A percentile compares a stretch with the other conserved stretches of the same genome.
phyloP scores from a whole-genome alignment of 2,797 vertebrate genomes.

The Ammospiza maritima region DNA sequence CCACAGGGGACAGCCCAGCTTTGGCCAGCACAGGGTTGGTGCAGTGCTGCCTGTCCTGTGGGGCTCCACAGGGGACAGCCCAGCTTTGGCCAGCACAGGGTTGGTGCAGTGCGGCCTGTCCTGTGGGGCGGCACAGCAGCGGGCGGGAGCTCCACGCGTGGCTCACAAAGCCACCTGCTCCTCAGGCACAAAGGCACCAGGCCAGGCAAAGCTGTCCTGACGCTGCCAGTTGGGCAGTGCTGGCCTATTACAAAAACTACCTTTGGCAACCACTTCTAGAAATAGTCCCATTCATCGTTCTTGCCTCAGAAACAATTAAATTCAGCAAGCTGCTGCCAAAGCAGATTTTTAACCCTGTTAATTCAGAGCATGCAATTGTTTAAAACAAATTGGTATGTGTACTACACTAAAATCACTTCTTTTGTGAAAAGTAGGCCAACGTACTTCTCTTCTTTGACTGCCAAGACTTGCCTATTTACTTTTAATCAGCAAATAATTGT shows the following conservation, averaged over 20 bases:
- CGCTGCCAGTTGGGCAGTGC: neutral
- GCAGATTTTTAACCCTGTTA: constrained; percentile 53
- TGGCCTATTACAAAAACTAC: neutral
- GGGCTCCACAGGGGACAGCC: neutral
- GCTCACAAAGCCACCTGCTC: neutral
- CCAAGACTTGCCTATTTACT: neutral
- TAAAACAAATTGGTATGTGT: constrained; percentile 21
- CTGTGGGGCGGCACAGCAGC: rapidly evolving
- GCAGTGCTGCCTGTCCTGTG: rapidly evolving
- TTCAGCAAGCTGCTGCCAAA: constrained; percentile 38
- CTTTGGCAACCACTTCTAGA: constrained; percentile 37
- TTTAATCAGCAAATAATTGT: constrained; percentile 44
- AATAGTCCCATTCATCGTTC: constrained; percentile 11
- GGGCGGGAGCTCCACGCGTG: neutral
- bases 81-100: neutral
- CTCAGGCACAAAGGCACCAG: neutral
- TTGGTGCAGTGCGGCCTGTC: rapidly evolving
- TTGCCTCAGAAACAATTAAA: constrained; percentile 53
- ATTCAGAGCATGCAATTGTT: constrained; percentile 42
- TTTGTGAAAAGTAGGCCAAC: constrained; percentile 29
- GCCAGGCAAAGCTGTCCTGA: neutral
- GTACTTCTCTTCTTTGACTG: constrained; percentile 25
- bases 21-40: neutral
- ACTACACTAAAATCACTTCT: constrained; percentile 21
- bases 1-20: neutral